These are phyloP conservation scores for Drosophila micromelanica DNA, from an alignment of 1,140 invertebrate genomes.

Conservation along the genomic window DNA sequence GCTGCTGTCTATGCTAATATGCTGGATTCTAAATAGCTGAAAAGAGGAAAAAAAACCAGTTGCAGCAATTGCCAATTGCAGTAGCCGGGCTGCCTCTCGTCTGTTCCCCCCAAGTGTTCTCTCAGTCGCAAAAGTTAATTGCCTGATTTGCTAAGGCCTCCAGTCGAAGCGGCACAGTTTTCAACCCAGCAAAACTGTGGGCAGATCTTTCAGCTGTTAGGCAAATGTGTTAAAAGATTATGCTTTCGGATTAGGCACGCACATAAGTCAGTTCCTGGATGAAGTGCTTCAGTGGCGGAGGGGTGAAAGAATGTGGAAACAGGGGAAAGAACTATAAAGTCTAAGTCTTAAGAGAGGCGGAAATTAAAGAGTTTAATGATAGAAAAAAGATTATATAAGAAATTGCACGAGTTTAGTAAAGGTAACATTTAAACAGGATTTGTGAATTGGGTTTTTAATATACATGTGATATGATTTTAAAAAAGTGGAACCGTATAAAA, in stretches of 20 bases:
- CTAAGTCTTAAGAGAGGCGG: neutral
- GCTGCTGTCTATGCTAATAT: conserved; percentile 48
- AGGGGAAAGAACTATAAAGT: neutral
- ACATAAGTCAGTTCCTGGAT: conserved; percentile 19
- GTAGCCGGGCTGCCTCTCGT: conserved; percentile 12
- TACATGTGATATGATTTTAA: no score
- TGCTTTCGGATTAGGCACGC: conserved; percentile 48
- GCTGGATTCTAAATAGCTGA: conserved; percentile 66
- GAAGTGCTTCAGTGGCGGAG: neutral
- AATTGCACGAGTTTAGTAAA: no score
- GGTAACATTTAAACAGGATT: no score
- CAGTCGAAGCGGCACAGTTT: conserved; percentile 44
- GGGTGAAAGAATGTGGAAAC: neutral
- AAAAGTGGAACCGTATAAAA: no score
- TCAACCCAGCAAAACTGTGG: conserved; percentile 18
- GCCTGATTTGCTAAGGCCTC: conserved; percentile 65
- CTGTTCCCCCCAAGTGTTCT: conserved; percentile 37
- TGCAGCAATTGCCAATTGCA: conserved; percentile 13
- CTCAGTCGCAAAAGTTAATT: conserved; percentile 60
- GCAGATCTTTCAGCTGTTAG: conserved; percentile 57
- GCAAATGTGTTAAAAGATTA: conserved; percentile 72
- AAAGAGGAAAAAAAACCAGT: conserved; percentile 42
- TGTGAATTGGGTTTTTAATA: no score
- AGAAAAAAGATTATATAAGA: no score
- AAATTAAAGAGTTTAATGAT: neutral